Evolutionary conservation across 2,797 vertebrate species (phyloP).

Genomic region (Gambelia wislizenii): DNA sequence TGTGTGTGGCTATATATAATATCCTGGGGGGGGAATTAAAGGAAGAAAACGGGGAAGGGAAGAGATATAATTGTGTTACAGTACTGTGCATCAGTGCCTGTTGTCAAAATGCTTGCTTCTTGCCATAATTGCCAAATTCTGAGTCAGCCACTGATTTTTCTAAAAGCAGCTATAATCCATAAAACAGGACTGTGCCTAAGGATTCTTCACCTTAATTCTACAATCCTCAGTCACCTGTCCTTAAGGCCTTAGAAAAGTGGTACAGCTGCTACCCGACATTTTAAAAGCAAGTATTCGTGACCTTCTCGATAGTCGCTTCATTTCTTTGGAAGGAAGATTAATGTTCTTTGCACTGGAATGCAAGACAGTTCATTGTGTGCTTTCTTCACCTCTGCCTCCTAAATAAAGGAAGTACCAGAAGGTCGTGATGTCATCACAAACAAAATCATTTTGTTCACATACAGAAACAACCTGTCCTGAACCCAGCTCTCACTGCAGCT

Average conservation of each 20-base stretch:
- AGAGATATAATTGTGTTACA: neutral
- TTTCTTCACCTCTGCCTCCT: neutral
- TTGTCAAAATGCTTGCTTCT: neutral
- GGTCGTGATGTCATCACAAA: fast-evolving
- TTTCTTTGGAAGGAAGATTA: neutral
- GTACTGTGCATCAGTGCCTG: neutral
- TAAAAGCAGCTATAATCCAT: neutral
- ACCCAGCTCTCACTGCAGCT: neutral
- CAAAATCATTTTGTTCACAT: neutral
- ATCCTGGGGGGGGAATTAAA: no score
- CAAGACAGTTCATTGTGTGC: neutral
- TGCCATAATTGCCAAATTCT: neutral
- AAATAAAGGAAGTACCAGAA: fast-evolving
- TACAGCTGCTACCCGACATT: neutral
- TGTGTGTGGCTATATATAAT: no score
- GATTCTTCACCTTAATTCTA: neutral
- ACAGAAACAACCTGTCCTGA: neutral
- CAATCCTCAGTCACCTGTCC: neutral
- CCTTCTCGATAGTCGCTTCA: neutral
- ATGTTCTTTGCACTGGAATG: neutral
- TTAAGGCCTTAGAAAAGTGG: fast-evolving
- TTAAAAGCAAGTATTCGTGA: neutral
- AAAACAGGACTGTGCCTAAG: neutral
- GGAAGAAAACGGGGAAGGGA: no score
- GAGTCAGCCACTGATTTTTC: neutral